Conservation (phyloP, 2,113 vertebrate genomes). For the Crotophaga sulcirostris region DNA sequence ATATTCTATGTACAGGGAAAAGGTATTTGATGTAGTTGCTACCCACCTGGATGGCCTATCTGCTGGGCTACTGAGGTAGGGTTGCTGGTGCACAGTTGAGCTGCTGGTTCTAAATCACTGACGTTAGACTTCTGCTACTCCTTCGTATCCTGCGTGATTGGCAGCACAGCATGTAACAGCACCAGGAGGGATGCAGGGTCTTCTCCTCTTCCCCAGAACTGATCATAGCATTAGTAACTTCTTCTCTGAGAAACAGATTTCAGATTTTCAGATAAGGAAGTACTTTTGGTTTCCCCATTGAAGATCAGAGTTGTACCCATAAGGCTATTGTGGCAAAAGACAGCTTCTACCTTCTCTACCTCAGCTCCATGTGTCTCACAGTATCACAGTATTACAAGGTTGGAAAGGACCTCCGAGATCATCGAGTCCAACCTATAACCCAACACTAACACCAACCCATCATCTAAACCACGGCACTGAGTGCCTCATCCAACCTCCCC, state of each 20-base stretch:
- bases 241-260: neutral
- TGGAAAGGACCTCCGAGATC: no score
- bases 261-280: neutral
- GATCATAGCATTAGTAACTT: neutral
- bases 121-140: neutral
- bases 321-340: neutral
- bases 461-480: no score
- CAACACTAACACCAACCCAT: no score
- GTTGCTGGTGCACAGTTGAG: neutral
- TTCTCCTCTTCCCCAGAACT: neutral
- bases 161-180: neutral
- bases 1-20: neutral
- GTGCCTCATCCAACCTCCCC: no score
- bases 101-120: neutral
- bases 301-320: neutral
- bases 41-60: neutral
- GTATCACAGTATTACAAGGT: no score
- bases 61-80: no score
- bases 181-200: neutral
- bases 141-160: accelerated
- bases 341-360: neutral
- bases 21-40: accelerated
- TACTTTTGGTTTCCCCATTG: neutral
- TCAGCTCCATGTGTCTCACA: neutral
- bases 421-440: no score